Evolutionary conservation across 2,797 vertebrate genomes (phyloP).

Genomic region (Odontamblyopus rebecca): DNA sequence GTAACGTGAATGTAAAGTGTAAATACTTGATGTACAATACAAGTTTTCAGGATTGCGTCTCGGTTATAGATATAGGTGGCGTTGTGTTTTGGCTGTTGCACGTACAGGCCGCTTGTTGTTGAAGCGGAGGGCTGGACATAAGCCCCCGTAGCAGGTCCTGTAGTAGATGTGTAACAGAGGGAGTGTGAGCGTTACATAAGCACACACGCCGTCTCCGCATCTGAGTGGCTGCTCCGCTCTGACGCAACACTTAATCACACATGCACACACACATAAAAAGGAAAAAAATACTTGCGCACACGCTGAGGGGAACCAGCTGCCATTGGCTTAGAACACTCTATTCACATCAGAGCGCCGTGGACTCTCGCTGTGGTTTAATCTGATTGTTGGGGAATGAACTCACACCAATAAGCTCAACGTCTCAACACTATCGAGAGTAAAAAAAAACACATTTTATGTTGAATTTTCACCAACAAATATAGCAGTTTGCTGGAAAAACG

Average conservation of each 20-base stretch:
- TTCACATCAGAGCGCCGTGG: not conserved
- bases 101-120: not conserved
- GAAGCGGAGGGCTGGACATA: not conserved
- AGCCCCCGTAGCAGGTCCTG: not conserved
- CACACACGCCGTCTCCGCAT: constrained; percentile 25
- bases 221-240: constrained; percentile 23
- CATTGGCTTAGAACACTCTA: not conserved
- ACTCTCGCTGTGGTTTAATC: not conserved
- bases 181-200: constrained; percentile 32
- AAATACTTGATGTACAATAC: too few species aligned
- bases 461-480: not conserved
- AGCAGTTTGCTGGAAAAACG: too few species aligned
- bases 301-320: not conserved
- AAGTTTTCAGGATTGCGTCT: too few species aligned
- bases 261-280: not conserved
- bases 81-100: not conserved
- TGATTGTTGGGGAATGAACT: not conserved
- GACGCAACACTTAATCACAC: constrained; percentile 22
- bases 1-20: too few species aligned
- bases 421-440: too few species aligned
- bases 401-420: not conserved
- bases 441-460: not conserved
- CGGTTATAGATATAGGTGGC: too few species aligned
- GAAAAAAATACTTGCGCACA: not conserved
- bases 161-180: not conserved